Evolutionary conservation across 2,888 invertebrate genomes (phyloP).

Genomic region (Pomacea canaliculata): DNA sequence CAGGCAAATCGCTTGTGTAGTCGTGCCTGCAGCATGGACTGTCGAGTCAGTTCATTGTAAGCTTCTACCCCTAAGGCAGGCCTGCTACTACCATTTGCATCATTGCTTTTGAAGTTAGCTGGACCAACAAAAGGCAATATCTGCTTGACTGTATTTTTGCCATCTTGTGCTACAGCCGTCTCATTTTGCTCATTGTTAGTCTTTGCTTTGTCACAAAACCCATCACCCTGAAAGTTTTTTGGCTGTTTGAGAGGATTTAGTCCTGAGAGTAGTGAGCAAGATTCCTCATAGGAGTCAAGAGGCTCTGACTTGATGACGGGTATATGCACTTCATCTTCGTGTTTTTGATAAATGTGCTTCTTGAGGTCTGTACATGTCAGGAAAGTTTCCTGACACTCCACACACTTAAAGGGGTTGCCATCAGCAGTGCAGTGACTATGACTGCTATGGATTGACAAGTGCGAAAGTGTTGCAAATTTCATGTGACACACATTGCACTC

Average conservation of each 20-base stretch:
- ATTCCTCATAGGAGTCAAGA: neutral
- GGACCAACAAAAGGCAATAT: neutral
- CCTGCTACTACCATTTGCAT: neutral
- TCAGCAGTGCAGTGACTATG: constrained; percentile 29
- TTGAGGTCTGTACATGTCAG: constrained; percentile 32
- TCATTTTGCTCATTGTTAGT: too few relatives aligned
- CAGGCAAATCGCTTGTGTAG: constrained; percentile 31
- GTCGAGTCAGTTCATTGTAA: constrained; percentile 30
- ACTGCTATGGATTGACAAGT: constrained; percentile 34
- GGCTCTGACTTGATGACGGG: constrained; percentile 13
- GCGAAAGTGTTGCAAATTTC: constrained; percentile 32
- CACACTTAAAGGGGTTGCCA: constrained; percentile 35
- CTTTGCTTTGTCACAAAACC: too few relatives aligned
- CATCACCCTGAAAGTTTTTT: neutral
- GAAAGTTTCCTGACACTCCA: constrained; percentile 26
- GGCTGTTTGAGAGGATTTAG: neutral
- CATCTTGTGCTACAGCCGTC: neutral
- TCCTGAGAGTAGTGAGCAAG: neutral
- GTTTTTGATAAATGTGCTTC: constrained; percentile 33
- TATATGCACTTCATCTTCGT: constrained; percentile 6
- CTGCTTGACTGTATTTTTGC: neutral
- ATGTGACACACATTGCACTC: constrained; percentile 34
- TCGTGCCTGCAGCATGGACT: constrained; percentile 27
- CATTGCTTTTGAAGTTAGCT: neutral
- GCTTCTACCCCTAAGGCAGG: constrained; percentile 21